Percentiles rank a stretch among this genome's conserved stretches.
Evolutionary conservation across 23 tunicate genomes (phyloP).

Genomic region (Pegea sp.): DNA sequence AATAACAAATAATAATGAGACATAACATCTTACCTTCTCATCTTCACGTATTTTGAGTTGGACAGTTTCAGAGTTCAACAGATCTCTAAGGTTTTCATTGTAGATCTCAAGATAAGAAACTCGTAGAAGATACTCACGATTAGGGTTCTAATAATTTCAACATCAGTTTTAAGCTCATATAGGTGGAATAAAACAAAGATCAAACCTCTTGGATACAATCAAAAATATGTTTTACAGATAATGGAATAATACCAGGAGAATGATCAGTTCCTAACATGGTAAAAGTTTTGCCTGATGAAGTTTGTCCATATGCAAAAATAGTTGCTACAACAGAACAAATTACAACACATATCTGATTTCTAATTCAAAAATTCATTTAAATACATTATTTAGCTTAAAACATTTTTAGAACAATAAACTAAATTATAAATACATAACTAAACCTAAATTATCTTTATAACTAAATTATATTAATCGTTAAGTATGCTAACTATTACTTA

Average conservation of each 20-base stretch:
- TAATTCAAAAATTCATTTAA: too few species aligned
- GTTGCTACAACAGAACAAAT: constrained; percentile 22
- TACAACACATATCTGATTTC: too few species aligned
- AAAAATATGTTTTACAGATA: constrained; percentile 59
- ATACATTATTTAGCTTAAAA: too few species aligned
- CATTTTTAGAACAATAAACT: too few species aligned
- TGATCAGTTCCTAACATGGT: too few species aligned
- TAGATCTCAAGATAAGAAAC: constrained; percentile 74
- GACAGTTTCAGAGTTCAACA: constrained; percentile 25
- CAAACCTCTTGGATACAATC: constrained; percentile 35
- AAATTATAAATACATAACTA: too few species aligned
- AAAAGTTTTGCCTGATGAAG: too few species aligned
- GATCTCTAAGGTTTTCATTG: too few species aligned
- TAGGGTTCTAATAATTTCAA: constrained; percentile 27
- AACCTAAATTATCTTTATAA: too few species aligned
- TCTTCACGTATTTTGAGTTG: constrained; percentile 47
- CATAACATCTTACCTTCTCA: constrained; percentile 87
- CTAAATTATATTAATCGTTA: too few species aligned
- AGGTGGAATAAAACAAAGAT: background rate
- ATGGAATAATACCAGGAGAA: constrained; percentile 47
- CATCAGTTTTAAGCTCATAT: background rate
- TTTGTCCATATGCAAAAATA: constrained; percentile 87
- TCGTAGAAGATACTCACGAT: constrained; percentile 54
- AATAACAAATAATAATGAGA: too few species aligned
- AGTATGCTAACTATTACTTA: too few species aligned